Conservation (phyloP, 1,140 invertebrate species). For the Drosophila gunungcola region DNA sequence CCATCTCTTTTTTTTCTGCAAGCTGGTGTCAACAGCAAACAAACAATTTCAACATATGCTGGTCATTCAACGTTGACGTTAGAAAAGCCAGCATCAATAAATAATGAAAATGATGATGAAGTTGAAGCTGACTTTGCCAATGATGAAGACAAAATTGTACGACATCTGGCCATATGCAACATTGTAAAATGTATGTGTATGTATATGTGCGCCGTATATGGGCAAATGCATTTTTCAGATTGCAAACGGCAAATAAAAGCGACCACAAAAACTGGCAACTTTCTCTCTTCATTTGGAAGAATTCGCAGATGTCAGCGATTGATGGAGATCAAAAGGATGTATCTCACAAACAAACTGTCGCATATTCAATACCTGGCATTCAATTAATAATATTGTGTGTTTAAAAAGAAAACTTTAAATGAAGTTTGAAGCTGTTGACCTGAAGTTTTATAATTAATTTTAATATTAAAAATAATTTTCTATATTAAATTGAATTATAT, state of each 20-base stretch:
- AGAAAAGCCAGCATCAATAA: constrained; percentile 14
- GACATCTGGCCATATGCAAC: constrained; percentile 48
- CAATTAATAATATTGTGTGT: no score
- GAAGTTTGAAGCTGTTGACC: no score
- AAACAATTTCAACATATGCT: constrained; percentile 30
- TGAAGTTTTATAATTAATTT: no score
- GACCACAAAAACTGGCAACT: constrained; percentile 3
- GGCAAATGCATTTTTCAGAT: constrained; percentile 45
- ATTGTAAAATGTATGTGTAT: constrained; percentile 19
- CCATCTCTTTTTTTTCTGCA: no score
- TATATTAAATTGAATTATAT: no score
- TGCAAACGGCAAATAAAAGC: constrained; percentile 53
- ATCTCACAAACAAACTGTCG: background rate
- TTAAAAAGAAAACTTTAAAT: no score
- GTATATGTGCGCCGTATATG: constrained; percentile 9
- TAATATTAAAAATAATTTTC: no score
- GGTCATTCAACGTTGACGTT: constrained; percentile 24
- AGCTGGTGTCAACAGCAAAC: no score
- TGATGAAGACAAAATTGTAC: constrained; percentile 37
- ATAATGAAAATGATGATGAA: constrained; percentile 21
- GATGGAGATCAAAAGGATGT: constrained; percentile 14
- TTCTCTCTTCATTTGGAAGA: constrained; percentile 28
- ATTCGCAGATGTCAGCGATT: constrained; percentile 15
- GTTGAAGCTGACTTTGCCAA: constrained; percentile 23
- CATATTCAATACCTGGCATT: background rate